phyloP scores from a whole-genome alignment of 2,113 vertebrate species.

The Chamaetylas fuelleborni region DNA sequence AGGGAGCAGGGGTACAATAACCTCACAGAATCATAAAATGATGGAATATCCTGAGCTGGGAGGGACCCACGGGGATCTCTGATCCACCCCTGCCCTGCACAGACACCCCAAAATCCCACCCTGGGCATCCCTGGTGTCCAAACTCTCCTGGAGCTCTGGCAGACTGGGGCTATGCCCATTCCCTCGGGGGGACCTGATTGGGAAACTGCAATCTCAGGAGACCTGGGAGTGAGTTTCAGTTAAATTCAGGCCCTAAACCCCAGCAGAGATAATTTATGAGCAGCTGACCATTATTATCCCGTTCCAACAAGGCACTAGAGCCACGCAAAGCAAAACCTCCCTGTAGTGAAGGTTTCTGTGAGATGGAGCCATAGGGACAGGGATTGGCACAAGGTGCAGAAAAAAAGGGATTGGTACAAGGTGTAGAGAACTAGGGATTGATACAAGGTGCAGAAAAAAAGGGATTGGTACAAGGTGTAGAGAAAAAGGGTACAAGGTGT shows the following conservation, averaged over 20 bases:
- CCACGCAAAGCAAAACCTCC: neutral
- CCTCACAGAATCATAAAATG: neutral
- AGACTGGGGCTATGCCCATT: neutral
- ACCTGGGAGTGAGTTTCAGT: neutral
- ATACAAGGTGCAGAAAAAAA: neutral
- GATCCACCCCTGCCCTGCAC: neutral
- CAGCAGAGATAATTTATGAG: neutral
- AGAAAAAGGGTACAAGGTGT: neutral
- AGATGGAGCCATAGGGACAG: neutral
- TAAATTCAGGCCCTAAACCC: neutral
- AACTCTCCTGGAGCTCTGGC: accelerated
- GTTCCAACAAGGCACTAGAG: neutral
- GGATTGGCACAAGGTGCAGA: neutral
- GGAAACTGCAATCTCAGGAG: neutral
- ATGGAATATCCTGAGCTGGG: neutral
- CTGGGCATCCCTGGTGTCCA: neutral
- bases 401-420: neutral
- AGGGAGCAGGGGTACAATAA: neutral
- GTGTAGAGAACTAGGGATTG: neutral
- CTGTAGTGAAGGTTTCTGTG: neutral
- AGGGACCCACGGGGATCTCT: neutral
- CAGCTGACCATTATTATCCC: neutral
- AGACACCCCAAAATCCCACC: neutral
- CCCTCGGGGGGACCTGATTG: neutral
- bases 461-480: neutral